Percentiles rank a stretch among this genome's conserved stretches.
These are phyloP conservation scores for Lepidochrysops patricia DNA, from an alignment of 2,888 invertebrate species.

Conservation along the genomic window DNA sequence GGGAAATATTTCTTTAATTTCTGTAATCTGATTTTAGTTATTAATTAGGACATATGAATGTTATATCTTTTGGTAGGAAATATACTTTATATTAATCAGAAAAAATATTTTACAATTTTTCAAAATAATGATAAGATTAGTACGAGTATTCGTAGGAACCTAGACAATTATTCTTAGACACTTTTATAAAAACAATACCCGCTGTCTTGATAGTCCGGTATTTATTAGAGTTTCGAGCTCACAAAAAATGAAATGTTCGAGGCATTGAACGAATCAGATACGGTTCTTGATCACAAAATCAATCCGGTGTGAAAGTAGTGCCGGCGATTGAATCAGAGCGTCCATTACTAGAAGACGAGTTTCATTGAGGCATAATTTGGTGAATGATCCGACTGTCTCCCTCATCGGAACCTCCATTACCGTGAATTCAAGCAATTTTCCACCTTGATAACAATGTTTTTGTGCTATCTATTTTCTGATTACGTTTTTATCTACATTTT, in stretches of 20 bases:
- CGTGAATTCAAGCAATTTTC: conserved; percentile 10
- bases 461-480: neutral
- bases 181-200: neutral
- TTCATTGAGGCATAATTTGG: conserved; percentile 45
- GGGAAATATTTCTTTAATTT: no score
- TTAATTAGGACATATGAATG: no score
- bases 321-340: conserved; percentile 53
- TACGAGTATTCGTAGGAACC: no score
- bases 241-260: conserved; percentile 4
- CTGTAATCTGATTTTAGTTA: no score
- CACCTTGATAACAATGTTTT: conserved; percentile 10
- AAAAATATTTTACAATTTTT: no score
- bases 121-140: no score
- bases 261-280: neutral
- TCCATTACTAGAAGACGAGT: conserved; percentile 50
- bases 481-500: neutral
- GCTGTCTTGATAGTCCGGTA: neutral
- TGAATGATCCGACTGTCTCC: conserved; percentile 34
- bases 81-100: no score
- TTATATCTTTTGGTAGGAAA: no score
- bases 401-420: conserved; percentile 6
- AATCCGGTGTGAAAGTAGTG: conserved; percentile 47
- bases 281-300: conserved; percentile 41
- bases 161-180: neutral
- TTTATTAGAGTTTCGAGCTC: neutral